Conservation (phyloP, 1,140 invertebrate species). For the Drosophila carrolli region DNA sequence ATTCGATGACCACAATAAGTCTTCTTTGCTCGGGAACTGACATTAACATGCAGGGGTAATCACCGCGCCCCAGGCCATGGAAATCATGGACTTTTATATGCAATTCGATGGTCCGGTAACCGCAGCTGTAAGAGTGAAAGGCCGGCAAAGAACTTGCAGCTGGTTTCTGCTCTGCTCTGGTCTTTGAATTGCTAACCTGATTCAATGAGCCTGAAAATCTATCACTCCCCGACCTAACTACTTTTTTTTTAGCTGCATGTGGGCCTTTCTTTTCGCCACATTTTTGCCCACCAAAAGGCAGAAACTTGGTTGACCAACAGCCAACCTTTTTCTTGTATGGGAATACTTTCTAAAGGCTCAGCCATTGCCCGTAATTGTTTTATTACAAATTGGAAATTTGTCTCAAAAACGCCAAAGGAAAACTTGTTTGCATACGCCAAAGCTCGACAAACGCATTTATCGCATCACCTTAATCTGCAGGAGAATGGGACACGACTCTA, state of each 20-base stretch:
- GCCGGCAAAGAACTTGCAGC: conserved; percentile 33
- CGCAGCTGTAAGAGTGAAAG: conserved; percentile 65
- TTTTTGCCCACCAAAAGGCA: conserved; percentile 28
- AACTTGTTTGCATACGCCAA: conserved; percentile 6
- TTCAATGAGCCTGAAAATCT: conserved; percentile 66
- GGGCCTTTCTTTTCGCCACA: conserved; percentile 66
- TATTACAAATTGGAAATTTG: conserved; percentile 74
- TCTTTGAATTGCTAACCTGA: conserved; percentile 65
- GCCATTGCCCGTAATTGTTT: conserved; percentile 57
- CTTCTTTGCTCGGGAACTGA: conserved; percentile 63
- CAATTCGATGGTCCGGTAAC: conserved; percentile 53
- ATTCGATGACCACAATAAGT: conserved; percentile 50
- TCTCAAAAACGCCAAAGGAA: conserved; percentile 41
- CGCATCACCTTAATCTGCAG: not conserved
- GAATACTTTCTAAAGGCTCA: conserved; percentile 64
- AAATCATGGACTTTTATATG: conserved; percentile 51
- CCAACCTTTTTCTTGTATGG: conserved; percentile 22
- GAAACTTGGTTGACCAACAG: conserved; percentile 68
- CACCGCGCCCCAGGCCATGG: conserved; percentile 42
- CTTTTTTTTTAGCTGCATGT: conserved; percentile 23
- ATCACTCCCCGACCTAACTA: conserved; percentile 38
- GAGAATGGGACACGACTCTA: too few species aligned
- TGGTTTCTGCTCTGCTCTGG: conserved; percentile 49
- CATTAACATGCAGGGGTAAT: conserved; percentile 29
- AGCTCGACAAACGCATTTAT: not conserved